A percentile compares a stretch with the other conserved stretches of the same genome.
Conservation (phyloP, 2,888 invertebrate genomes). For the Rutpela maculata region DNA sequence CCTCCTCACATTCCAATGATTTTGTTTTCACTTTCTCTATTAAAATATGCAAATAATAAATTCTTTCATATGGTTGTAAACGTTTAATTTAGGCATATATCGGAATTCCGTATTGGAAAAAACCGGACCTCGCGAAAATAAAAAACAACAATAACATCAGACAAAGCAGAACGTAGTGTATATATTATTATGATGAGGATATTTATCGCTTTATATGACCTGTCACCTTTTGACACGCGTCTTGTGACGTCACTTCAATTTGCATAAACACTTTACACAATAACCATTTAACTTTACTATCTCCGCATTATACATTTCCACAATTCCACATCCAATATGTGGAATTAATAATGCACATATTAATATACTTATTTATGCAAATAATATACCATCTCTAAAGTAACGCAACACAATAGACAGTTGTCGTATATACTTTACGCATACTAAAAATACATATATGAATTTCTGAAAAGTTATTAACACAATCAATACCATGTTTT, state of each 20-base stretch:
- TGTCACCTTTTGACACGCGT: slow-evolving; percentile 61
- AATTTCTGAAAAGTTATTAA: background rate
- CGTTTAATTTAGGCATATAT: background rate
- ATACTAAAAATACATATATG: slow-evolving; percentile 20
- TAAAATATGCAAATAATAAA: background rate
- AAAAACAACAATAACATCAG: slow-evolving; percentile 35
- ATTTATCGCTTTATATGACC: slow-evolving; percentile 60
- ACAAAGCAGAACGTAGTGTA: slow-evolving; percentile 49
- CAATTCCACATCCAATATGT: slow-evolving; percentile 33
- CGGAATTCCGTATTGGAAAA: background rate
- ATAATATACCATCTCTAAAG: slow-evolving; percentile 16
- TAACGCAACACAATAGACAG: slow-evolving; percentile 27
- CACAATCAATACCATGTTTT: slow-evolving; percentile 10
- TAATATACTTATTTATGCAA: slow-evolving; percentile 39
- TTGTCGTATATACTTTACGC: slow-evolving; percentile 21
- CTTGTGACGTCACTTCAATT: slow-evolving; percentile 56
- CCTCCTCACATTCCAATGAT: background rate
- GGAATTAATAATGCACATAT: slow-evolving; percentile 36
- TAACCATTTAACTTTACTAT: slow-evolving; percentile 40
- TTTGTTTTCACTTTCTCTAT: background rate
- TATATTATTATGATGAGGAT: slow-evolving; percentile 51
- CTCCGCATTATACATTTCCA: slow-evolving; percentile 28
- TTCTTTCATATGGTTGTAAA: background rate
- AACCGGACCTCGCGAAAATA: slow-evolving; percentile 1
- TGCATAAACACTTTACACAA: slow-evolving; percentile 53